These are phyloP conservation scores for Ophioninae sp. DNA, from an alignment of 2,888 invertebrate species.

Conservation along the genomic window DNA sequence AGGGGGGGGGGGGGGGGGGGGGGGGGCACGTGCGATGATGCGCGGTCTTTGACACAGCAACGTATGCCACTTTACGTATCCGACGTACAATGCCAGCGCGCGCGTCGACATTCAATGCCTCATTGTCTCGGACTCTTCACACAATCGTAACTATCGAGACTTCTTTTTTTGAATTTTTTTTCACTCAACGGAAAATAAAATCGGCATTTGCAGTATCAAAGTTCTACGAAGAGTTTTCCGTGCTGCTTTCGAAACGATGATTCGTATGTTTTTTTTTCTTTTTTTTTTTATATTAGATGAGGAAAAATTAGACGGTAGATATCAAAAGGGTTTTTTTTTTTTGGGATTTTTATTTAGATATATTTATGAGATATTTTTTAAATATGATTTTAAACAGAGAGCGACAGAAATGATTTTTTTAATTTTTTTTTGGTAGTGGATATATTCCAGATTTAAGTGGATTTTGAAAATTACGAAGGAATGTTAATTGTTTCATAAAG, in stretches of 20 bases:
- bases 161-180: background rate
- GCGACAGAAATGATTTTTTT: background rate
- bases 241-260: too few species aligned
- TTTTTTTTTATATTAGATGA: too few species aligned
- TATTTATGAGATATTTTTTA: too few species aligned
- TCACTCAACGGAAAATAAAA: background rate
- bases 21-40: slow-evolving; percentile 24
- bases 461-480: too few species aligned
- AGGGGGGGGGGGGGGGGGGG: too few species aligned
- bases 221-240: background rate
- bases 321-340: too few species aligned
- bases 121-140: slow-evolving; percentile 15
- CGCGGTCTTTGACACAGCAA: slow-evolving; percentile 11
- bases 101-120: background rate
- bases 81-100: slow-evolving; percentile 18
- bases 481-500: too few species aligned
- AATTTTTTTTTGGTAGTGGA: background rate
- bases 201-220: background rate
- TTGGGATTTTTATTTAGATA: too few species aligned
- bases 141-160: background rate
- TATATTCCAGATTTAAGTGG: too few species aligned
- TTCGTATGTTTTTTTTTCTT: too few species aligned
- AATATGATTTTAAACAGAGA: background rate
- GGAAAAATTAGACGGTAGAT: too few species aligned
- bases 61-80: slow-evolving; percentile 3